phyloP scores from a whole-genome alignment of 1,140 invertebrate species.

The Pristionchus pacificus region DNA sequence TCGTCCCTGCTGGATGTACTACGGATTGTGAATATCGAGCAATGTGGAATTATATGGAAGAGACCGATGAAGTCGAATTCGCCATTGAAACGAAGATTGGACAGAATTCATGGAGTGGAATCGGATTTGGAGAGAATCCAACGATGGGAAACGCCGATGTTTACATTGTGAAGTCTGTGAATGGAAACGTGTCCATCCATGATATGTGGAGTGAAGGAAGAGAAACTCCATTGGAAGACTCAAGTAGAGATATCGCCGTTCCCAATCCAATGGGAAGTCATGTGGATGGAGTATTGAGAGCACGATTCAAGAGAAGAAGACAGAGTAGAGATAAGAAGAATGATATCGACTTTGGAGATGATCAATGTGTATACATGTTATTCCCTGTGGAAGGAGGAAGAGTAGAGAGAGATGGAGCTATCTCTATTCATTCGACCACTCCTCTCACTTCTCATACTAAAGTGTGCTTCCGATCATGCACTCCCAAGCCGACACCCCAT shows the following conservation, averaged over 20 bases:
- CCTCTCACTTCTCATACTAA: conserved; percentile 74
- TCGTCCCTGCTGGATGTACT: conserved; percentile 42
- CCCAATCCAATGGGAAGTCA: conserved; percentile 32
- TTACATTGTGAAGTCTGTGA: conserved; percentile 41
- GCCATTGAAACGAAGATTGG: conserved; percentile 76
- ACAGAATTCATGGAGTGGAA: conserved; percentile 80
- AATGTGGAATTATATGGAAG: conserved; percentile 74
- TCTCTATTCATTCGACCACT: conserved; percentile 73
- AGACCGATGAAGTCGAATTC: conserved; percentile 76
- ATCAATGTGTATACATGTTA: conserved; percentile 54
- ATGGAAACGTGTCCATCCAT: conserved; percentile 34
- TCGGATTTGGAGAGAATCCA: conserved; percentile 78
- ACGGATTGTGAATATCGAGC: conserved; percentile 49
- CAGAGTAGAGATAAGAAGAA: conserved; percentile 51
- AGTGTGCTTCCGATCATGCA: conserved; percentile 70
- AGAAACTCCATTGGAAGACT: conserved; percentile 32
- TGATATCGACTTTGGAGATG: conserved; percentile 48
- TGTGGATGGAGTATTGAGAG: conserved; percentile 51
- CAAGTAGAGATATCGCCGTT: conserved; percentile 12
- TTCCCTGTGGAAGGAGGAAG: conserved; percentile 58
- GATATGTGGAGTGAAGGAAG: conserved; percentile 43
- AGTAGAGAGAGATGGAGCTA: conserved; percentile 69
- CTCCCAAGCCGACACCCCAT: neutral
- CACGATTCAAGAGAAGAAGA: conserved; percentile 56
- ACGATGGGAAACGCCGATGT: conserved; percentile 51